phyloP scores from a whole-genome alignment of 2,113 vertebrate species.

The Mesembrinibis cayennensis region DNA sequence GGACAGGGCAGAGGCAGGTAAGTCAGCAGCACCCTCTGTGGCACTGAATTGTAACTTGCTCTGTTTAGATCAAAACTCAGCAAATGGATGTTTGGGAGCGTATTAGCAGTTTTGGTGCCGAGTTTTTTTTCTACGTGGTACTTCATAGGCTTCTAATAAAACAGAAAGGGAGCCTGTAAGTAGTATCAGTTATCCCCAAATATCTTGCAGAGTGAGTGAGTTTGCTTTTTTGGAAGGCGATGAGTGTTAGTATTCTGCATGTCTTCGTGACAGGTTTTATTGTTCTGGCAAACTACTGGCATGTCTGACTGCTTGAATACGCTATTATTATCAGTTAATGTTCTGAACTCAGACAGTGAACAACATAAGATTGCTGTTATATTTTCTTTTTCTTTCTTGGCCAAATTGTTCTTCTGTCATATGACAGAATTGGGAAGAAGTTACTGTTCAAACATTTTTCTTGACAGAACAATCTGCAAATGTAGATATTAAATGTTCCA shows the following conservation, averaged over 20 bases:
- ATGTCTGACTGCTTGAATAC: not conserved
- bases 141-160: not conserved
- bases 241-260: not conserved
- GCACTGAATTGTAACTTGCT: not conserved
- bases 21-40: not conserved
- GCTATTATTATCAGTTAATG: not conserved
- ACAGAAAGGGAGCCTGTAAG: not conserved
- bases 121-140: not conserved
- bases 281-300: not conserved
- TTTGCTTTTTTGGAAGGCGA: not conserved
- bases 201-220: not conserved
- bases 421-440: not conserved
- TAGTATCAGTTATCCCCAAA: not conserved
- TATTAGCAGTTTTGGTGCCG: not conserved
- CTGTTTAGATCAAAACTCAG: not conserved
- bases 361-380: not conserved
- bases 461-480: not conserved
- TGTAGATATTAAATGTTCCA: not conserved
- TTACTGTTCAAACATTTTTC: not conserved
- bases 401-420: not conserved
- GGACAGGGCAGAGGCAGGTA: not conserved
- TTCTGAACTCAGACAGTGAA: not conserved
- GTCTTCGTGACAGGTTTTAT: not conserved
- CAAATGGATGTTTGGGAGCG: accelerated
- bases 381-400: not conserved